Conservation (phyloP, 1,140 invertebrate species). For the Hestina assimilis region DNA sequence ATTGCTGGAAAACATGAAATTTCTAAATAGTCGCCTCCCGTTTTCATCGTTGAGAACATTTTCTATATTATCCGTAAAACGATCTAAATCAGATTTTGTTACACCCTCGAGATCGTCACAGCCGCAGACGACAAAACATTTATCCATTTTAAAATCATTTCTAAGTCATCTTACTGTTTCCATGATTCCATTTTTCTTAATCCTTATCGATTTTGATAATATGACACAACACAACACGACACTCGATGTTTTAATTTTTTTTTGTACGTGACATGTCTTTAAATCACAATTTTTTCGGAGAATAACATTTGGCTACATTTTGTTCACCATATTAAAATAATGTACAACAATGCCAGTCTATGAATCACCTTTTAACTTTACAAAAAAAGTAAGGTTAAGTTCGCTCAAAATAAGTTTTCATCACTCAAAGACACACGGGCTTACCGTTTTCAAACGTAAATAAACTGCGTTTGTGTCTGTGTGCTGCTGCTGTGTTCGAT, state of each 20-base stretch:
- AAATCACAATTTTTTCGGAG: too few species aligned
- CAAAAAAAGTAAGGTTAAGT: slow-evolving; percentile 57
- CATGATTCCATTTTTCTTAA: slow-evolving; percentile 33
- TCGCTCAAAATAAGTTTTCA: slow-evolving; percentile 49
- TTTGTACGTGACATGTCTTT: too few species aligned
- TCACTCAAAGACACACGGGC: slow-evolving; percentile 28
- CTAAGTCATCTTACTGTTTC: slow-evolving; percentile 31
- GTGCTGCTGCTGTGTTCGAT: too few species aligned
- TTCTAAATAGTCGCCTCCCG: slow-evolving; percentile 66
- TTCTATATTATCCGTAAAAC: slow-evolving; percentile 75
- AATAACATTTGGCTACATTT: too few species aligned
- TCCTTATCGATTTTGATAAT: slow-evolving; percentile 50
- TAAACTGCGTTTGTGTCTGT: slow-evolving; percentile 38
- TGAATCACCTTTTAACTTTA: slow-evolving; percentile 45
- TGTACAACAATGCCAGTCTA: slow-evolving; percentile 1
- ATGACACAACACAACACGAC: slow-evolving; percentile 7
- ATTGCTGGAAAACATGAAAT: slow-evolving; percentile 69
- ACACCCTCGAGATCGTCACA: slow-evolving; percentile 66
- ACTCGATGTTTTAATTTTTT: too few species aligned
- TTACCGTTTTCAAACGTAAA: slow-evolving; percentile 48
- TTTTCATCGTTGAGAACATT: slow-evolving; percentile 73
- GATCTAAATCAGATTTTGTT: slow-evolving; percentile 70
- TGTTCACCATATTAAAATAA: neutral
- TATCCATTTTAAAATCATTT: slow-evolving; percentile 65
- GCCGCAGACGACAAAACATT: slow-evolving; percentile 70